Evolutionary conservation across 2,888 invertebrate species (phyloP).

Genomic region (Drosophila ustulata): DNA sequence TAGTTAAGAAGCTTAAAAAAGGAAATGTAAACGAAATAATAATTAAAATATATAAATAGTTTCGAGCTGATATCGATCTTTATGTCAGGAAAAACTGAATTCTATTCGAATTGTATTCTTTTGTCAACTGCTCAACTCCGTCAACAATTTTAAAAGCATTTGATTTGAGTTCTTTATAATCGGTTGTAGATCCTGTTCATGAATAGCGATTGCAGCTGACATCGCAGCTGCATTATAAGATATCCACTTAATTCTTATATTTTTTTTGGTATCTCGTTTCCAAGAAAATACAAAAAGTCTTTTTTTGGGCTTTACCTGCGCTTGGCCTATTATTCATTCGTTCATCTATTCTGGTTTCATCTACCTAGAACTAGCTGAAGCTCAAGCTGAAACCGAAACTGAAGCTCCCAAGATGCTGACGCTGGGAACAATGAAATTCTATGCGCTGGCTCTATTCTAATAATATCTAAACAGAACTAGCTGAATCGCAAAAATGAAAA

Average conservation of each 20-base stretch:
- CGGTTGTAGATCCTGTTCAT: too few species aligned
- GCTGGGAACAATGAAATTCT: constrained; percentile 22
- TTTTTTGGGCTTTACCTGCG: constrained; percentile 33
- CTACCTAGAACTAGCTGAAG: constrained; percentile 41
- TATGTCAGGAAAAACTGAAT: too few species aligned
- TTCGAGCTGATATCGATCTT: too few species aligned
- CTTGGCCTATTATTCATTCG: not conserved
- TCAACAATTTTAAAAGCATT: too few species aligned
- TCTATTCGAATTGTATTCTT: too few species aligned
- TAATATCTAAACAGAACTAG: constrained; percentile 46
- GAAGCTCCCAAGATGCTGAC: constrained; percentile 7
- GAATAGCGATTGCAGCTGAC: not conserved
- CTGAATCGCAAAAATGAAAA: constrained; percentile 22
- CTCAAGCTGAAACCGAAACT: constrained; percentile 22
- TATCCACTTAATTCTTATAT: not conserved
- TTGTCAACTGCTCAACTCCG: too few species aligned
- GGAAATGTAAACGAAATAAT: too few species aligned
- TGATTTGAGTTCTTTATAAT: too few species aligned
- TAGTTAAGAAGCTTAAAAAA: too few species aligned
- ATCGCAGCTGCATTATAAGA: constrained; percentile 6
- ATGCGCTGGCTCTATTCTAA: constrained; percentile 37
- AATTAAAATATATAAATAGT: too few species aligned
- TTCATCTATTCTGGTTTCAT: constrained; percentile 17
- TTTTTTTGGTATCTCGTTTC: not conserved
- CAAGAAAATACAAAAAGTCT: not conserved